A percentile compares a stretch with the other conserved stretches of the same genome.
Conservation (phyloP, 1,140 invertebrate genomes). For the Lutraria rhynchaena region DNA sequence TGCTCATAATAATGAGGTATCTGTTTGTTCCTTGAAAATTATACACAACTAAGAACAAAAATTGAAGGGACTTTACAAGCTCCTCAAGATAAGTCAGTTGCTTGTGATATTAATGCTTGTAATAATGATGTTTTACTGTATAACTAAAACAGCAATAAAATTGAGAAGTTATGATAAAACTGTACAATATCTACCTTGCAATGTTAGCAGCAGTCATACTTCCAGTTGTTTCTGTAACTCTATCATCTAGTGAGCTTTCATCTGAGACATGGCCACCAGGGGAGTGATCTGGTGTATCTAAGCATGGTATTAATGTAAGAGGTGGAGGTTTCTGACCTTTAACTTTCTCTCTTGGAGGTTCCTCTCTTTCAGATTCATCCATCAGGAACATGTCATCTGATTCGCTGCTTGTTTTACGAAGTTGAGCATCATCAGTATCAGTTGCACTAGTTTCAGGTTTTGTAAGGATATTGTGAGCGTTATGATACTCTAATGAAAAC, state of each 20-base stretch:
- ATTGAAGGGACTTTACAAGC: too few species aligned
- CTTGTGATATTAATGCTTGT: too few species aligned
- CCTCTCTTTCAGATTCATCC: slow-evolving; percentile 29
- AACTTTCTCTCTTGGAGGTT: background rate
- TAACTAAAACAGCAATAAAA: too few species aligned
- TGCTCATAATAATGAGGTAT: too few species aligned
- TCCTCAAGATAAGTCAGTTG: too few species aligned
- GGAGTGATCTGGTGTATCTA: slow-evolving; percentile 74
- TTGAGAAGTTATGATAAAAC: too few species aligned
- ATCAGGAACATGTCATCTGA: slow-evolving; percentile 46
- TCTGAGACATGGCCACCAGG: slow-evolving; percentile 65
- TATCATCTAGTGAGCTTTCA: slow-evolving; percentile 70
- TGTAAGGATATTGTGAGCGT: slow-evolving; percentile 35
- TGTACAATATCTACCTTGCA: slow-evolving; percentile 61
- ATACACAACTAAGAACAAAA: too few species aligned
- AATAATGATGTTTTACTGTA: too few species aligned
- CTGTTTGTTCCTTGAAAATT: too few species aligned
- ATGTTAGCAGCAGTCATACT: slow-evolving; percentile 75
- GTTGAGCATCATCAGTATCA: slow-evolving; percentile 37
- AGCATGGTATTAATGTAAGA: slow-evolving; percentile 70
- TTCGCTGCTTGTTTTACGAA: slow-evolving; percentile 52
- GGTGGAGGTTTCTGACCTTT: slow-evolving; percentile 71
- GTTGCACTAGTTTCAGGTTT: slow-evolving; percentile 12
- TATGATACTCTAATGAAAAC: slow-evolving; percentile 53
- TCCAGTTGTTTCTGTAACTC: slow-evolving; percentile 70